A percentile compares a stretch with the other conserved stretches of the same genome.
Evolutionary conservation across 2,797 vertebrate genomes (phyloP).

Genomic region (Helarctos malayanus): DNA sequence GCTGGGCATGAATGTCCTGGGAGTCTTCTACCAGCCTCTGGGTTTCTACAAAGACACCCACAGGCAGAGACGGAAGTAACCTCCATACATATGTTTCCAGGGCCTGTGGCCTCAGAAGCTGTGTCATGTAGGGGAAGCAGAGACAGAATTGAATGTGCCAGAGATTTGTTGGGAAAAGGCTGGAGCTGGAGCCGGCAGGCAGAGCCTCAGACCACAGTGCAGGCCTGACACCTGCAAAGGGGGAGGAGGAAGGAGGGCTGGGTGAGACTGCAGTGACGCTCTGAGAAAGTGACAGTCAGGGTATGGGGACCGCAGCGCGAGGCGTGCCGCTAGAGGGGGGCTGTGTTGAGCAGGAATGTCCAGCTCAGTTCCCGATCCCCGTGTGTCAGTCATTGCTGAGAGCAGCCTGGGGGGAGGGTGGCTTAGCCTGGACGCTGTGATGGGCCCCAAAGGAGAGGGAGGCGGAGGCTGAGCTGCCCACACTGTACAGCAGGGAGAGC

Average conservation of each 20-base stretch:
- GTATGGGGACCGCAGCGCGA: not conserved
- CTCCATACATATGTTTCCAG: not conserved
- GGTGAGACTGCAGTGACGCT: not conserved
- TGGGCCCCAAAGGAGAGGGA: not conserved
- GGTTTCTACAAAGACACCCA: not conserved
- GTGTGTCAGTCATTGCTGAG: accelerated
- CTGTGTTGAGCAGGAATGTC: not conserved
- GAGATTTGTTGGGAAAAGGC: not conserved
- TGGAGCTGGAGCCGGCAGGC: not conserved
- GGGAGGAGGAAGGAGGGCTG: not conserved
- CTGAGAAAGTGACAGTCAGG: not conserved
- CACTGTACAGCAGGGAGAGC: not conserved
- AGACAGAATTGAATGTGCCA: not conserved
- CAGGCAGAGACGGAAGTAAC: not conserved
- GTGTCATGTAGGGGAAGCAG: not conserved
- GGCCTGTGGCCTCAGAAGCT: not conserved
- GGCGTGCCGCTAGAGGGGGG: not conserved
- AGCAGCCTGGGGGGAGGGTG: not conserved
- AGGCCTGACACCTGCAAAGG: not conserved
- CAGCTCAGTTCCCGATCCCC: not conserved
- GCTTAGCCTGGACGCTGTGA: not conserved
- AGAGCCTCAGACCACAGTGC: accelerated
- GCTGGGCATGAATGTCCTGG: not conserved
- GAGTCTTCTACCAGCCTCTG: not conserved
- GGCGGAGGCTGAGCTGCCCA: not conserved